Evolutionary conservation across 1,140 invertebrate genomes (phyloP).

Genomic region (Euura saliciscinereae): DNA sequence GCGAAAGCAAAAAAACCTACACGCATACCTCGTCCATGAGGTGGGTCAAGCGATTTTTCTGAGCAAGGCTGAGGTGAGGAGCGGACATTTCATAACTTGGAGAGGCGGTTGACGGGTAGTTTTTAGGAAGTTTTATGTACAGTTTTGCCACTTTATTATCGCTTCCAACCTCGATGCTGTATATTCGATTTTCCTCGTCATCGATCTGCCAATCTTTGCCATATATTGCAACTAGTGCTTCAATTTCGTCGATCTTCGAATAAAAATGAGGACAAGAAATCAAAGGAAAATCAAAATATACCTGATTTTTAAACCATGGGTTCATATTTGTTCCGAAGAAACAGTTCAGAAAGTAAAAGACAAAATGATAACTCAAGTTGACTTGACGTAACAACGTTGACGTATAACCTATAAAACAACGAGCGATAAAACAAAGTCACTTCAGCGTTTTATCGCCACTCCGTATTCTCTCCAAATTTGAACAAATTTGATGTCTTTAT

Average conservation of each 20-base stretch:
- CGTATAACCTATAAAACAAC: no score
- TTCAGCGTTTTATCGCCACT: no score
- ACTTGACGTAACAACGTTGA: background rate
- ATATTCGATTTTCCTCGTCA: constrained; percentile 62
- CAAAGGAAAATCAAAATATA: background rate
- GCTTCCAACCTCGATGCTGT: constrained; percentile 63
- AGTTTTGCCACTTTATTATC: constrained; percentile 59
- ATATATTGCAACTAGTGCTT: constrained; percentile 78
- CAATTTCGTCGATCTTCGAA: constrained; percentile 72
- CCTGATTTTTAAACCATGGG: background rate
- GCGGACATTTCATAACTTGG: constrained; percentile 76
- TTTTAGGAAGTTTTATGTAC: constrained; percentile 65
- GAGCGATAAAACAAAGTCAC: no score
- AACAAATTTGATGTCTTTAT: background rate
- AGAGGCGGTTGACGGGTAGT: constrained; percentile 70
- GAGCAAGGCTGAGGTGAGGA: constrained; percentile 68
- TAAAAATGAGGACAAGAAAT: constrained; percentile 23
- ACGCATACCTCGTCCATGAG: constrained; percentile 70
- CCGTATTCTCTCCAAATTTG: background rate
- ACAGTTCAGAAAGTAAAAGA: constrained; percentile 6
- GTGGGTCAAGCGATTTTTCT: constrained; percentile 63
- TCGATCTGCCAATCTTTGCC: constrained; percentile 71
- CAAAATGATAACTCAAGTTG: constrained; percentile 18
- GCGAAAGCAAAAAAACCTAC: constrained; percentile 60
- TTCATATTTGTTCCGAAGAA: background rate